These are phyloP conservation scores for Avahi laniger DNA, from an alignment of 2,797 vertebrate species.

Conservation along the genomic window DNA sequence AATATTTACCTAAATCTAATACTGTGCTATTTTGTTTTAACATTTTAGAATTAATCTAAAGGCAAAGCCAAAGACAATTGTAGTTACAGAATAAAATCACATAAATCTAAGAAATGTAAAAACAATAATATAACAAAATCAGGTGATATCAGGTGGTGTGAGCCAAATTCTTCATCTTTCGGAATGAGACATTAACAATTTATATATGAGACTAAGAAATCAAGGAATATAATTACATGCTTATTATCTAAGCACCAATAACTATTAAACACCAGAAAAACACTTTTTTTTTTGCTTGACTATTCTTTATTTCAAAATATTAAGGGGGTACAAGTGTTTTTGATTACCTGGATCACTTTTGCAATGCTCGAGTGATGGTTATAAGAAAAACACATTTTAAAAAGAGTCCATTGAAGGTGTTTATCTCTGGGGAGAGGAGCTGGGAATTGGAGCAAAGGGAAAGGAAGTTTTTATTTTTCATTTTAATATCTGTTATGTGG, in stretches of 20 bases:
- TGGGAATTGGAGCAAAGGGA: not conserved
- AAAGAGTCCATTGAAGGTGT: not conserved
- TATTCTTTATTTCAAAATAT: not conserved
- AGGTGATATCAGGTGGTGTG: not conserved
- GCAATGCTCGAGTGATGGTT: not conserved
- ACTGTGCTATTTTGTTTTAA: constrained; percentile 5
- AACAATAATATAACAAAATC: constrained; percentile 37
- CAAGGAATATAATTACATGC: not conserved
- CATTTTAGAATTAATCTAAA: constrained; percentile 52
- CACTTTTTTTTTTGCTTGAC: not conserved
- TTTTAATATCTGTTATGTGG: not conserved
- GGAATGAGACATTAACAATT: not conserved
- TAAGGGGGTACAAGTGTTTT: not conserved
- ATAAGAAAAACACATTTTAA: not conserved
- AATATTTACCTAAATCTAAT: constrained; percentile 39
- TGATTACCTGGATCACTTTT: not conserved
- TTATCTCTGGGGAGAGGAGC: not conserved
- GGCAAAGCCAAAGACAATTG: constrained; percentile 14
- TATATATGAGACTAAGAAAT: constrained; percentile 8
- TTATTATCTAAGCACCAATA: constrained; percentile 22
- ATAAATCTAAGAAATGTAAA: constrained; percentile 39
- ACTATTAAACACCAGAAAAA: constrained; percentile 24
- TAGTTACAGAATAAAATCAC: constrained; percentile 40
- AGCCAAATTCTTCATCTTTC: constrained; percentile 45
- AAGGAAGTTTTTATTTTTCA: constrained; percentile 29